phyloP scores from a whole-genome alignment of 2,797 vertebrate species.

The Denticeps clupeoides region DNA sequence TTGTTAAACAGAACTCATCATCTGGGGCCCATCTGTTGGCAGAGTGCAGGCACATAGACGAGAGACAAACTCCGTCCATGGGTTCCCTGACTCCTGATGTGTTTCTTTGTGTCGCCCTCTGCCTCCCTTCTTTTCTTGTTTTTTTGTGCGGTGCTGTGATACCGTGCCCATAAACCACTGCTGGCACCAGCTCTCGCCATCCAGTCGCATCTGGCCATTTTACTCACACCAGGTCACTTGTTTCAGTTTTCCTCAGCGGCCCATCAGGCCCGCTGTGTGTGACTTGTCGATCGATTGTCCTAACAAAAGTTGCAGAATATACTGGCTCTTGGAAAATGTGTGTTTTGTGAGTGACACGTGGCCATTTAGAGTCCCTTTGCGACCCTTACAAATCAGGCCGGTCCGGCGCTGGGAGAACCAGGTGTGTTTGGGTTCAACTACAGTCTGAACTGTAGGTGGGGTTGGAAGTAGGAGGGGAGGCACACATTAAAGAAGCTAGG shows the following conservation, averaged over 20 bases:
- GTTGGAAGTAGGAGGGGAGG: no score
- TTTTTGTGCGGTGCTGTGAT: neutral
- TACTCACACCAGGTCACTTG: neutral
- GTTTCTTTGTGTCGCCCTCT: neutral
- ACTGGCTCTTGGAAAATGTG: no score
- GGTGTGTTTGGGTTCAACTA: slow-evolving; percentile 7
- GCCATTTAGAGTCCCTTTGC: neutral
- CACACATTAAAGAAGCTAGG: no score
- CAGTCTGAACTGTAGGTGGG: neutral
- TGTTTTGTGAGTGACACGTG: slow-evolving; percentile 7
- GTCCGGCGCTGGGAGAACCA: neutral
- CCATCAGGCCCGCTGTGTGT: slow-evolving; percentile 10
- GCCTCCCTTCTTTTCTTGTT: neutral
- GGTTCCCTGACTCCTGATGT: neutral
- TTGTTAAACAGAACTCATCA: slow-evolving; percentile 29
- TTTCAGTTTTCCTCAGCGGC: slow-evolving; percentile 2
- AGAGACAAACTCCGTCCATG: slow-evolving; percentile 23
- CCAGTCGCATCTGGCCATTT: slow-evolving; percentile 5
- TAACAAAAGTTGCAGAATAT: no score
- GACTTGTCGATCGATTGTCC: slow-evolving; percentile 18
- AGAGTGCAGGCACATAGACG: slow-evolving; percentile 27
- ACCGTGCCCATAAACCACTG: neutral
- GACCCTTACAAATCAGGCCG: neutral
- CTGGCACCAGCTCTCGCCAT: neutral
- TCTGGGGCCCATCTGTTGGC: slow-evolving; percentile 47